Evolutionary conservation across 2,797 vertebrate genomes (phyloP).

Genomic region (Pseudochirops cupreus): DNA sequence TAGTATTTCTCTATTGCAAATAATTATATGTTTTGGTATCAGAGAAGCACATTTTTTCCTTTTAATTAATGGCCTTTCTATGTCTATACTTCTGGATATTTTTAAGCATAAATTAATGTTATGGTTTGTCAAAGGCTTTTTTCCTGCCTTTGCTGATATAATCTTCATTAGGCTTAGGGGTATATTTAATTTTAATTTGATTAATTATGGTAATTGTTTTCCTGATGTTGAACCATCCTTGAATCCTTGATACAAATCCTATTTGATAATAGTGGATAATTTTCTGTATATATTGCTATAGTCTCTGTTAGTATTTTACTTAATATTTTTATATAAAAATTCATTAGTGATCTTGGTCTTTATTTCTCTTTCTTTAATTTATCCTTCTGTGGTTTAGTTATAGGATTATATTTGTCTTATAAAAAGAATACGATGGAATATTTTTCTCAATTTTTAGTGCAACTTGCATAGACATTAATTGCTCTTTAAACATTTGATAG

Average conservation of each 20-base stretch:
- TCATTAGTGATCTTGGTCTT: neutral
- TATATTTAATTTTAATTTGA: neutral
- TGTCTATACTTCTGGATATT: neutral
- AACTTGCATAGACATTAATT: neutral
- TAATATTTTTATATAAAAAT: neutral
- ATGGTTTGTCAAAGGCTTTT: neutral
- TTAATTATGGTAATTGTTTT: neutral
- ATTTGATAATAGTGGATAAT: neutral
- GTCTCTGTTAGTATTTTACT: neutral
- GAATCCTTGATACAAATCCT: neutral
- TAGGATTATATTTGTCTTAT: neutral
- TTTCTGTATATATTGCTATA: neutral
- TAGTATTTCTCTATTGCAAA: neutral
- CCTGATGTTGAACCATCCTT: neutral
- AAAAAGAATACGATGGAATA: neutral
- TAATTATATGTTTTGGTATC: neutral
- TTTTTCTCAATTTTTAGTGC: neutral
- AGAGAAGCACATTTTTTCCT: neutral
- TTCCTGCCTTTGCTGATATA: neutral
- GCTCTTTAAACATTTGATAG: neutral
- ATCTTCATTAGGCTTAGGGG: neutral
- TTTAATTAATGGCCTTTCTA: neutral
- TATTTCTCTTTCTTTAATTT: neutral
- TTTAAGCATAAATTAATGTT: neutral
- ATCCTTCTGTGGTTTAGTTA: neutral